Base-by-base conservation (phyloP, 2,888 invertebrate genomes). In the Caenorhabditis virilis region DNA sequence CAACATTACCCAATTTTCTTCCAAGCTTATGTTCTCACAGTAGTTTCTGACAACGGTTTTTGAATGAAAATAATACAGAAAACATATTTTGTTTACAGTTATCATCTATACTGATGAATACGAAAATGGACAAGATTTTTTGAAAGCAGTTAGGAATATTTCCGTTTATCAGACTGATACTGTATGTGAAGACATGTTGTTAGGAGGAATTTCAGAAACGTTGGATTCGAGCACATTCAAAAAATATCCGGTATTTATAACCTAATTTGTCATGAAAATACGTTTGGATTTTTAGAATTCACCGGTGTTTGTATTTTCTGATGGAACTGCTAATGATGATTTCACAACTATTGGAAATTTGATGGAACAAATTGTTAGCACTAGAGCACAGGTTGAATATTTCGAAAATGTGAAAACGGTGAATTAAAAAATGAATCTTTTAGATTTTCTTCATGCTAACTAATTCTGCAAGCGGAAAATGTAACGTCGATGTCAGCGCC, bases 301-400 rank as follows among this genome's bases (percentile, higher is more conserved):
- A 1, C 76, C 76, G 13, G 55, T 76, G 11, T 74, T 69, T 51
- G 68, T 76, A 7, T 76, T 70, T 52, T 69, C 76, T 26, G 76
- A 76, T 43, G 76, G 70, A 22, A 50, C 59, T 4, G 46, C 70
- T 15, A 71, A 74, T 48, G 74, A 76, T 36, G 62, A 59, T 25
- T 47, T 48, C 20, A 46, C 52, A 2, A 62, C 67, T 4, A 16
- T 38, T 16, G 59, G 53, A 13, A 59, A 64, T 36, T 42, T 66
- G 11, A 56, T 69, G 53, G 60, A 69, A 39, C 62, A 67, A 35
- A 50, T 67, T 36, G 57, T 57, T 9, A 46, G 55, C 35, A 58
- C 46, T 41, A 45, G 60, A 7, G 53, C 67, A 15, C 59, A 65
- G 42, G 63, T 62, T 16, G n/a, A 9, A 13, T 22, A 5, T 26